These are phyloP conservation scores for Drosophila pachea DNA, from an alignment of 1,140 invertebrate genomes.

Conservation along the genomic window DNA sequence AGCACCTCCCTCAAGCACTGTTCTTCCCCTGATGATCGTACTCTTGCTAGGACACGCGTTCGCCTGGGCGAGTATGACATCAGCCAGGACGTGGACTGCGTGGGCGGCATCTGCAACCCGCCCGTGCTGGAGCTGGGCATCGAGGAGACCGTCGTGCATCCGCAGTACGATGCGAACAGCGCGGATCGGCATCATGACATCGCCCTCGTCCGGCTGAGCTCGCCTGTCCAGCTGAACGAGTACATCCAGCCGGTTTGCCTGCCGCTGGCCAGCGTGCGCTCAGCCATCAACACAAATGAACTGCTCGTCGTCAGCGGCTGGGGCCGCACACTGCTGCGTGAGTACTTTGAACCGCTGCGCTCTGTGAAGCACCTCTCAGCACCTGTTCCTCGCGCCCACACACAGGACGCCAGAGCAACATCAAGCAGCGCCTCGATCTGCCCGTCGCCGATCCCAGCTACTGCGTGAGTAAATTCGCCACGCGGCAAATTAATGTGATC, in stretches of 20 bases:
- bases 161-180: slow-evolving; percentile 60
- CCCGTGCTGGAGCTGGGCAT: slow-evolving; percentile 63
- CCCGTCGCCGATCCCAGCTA: slow-evolving; percentile 79
- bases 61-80: slow-evolving; percentile 84
- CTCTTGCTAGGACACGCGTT: slow-evolving; percentile 77
- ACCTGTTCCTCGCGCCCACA: neutral
- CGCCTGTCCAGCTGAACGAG: slow-evolving; percentile 85
- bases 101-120: slow-evolving; percentile 71
- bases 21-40: neutral
- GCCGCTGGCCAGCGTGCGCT: slow-evolving; percentile 78
- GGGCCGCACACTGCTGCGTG: slow-evolving; percentile 82
- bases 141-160: slow-evolving; percentile 77
- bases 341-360: slow-evolving; percentile 8
- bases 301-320: slow-evolving; percentile 84
- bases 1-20: neutral
- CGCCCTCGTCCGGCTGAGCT: slow-evolving; percentile 86
- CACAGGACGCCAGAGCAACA: slow-evolving; percentile 76
- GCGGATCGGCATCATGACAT: slow-evolving; percentile 83
- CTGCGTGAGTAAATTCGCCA: slow-evolving; percentile 80
- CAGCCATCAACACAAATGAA: slow-evolving; percentile 64
- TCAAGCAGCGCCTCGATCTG: slow-evolving; percentile 82
- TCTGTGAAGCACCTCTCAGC: neutral
- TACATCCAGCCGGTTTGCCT: slow-evolving; percentile 89
- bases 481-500: slow-evolving; percentile 46
- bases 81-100: slow-evolving; percentile 80